phyloP scores from a whole-genome alignment of 1,140 invertebrate genomes.

The Acyrthosiphon pisum region DNA sequence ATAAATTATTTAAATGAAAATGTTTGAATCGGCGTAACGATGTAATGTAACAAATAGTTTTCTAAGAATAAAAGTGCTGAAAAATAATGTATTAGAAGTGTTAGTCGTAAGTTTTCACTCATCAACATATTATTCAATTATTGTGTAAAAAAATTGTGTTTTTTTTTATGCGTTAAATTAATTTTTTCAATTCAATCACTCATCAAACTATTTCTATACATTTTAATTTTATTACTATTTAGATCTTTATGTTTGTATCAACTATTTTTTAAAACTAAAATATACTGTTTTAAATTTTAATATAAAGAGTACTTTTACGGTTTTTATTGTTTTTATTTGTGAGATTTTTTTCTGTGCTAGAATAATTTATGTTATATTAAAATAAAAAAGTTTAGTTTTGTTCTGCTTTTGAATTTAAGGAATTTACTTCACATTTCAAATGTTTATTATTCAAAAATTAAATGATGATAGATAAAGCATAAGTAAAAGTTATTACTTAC shows the following conservation, averaged over 20 bases:
- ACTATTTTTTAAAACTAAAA: neutral
- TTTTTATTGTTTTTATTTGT: neutral
- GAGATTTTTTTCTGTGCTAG: neutral
- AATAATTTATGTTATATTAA: neutral
- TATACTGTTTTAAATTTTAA: neutral
- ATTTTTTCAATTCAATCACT: neutral
- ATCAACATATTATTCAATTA: neutral
- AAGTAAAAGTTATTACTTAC: neutral
- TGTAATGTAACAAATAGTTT: neutral
- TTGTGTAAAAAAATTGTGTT: neutral
- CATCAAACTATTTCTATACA: too few species aligned
- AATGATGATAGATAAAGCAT: neutral
- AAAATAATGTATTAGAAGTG: neutral
- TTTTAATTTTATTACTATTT: too few species aligned
- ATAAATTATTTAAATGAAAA: neutral
- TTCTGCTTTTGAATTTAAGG: neutral
- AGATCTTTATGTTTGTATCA: neutral
- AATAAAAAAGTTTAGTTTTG: neutral
- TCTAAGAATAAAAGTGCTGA: neutral
- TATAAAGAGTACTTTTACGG: neutral
- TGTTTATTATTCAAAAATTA: neutral
- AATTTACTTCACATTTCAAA: neutral
- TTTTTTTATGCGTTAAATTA: neutral
- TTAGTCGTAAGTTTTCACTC: neutral
- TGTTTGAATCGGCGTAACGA: neutral